Evolutionary conservation across 2,113 vertebrate genomes (phyloP).

Genomic region (Phocoena sinus): DNA sequence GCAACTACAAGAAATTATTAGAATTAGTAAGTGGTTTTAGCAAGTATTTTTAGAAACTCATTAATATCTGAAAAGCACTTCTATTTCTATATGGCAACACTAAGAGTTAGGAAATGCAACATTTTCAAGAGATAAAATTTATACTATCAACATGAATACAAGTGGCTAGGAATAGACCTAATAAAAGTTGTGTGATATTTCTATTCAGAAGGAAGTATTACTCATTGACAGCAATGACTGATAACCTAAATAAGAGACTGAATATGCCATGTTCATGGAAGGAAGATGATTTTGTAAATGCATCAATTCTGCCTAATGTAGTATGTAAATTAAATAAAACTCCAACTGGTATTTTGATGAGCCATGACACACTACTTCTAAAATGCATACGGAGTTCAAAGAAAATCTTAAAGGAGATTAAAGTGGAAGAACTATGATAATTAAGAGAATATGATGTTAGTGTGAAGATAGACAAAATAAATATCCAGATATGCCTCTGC

Average conservation of each 20-base stretch:
- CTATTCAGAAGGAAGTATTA: background rate
- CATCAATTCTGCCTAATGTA: background rate
- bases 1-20: background rate
- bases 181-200: background rate
- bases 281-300: background rate
- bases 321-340: background rate
- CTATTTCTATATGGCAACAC: background rate
- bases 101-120: background rate
- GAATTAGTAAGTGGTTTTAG: background rate
- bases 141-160: background rate
- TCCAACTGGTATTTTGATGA: background rate
- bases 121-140: background rate
- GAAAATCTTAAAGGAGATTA: background rate
- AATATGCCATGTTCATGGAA: background rate
- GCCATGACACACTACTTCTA: background rate
- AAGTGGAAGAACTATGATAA: background rate
- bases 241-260: background rate
- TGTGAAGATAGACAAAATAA: background rate
- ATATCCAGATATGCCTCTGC: background rate
- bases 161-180: background rate
- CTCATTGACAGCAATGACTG: background rate
- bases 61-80: background rate
- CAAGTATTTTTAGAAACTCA: background rate
- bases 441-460: background rate
- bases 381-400: background rate